Conservation (phyloP, 2,797 vertebrate species). For the Sebastes steindachneri region DNA sequence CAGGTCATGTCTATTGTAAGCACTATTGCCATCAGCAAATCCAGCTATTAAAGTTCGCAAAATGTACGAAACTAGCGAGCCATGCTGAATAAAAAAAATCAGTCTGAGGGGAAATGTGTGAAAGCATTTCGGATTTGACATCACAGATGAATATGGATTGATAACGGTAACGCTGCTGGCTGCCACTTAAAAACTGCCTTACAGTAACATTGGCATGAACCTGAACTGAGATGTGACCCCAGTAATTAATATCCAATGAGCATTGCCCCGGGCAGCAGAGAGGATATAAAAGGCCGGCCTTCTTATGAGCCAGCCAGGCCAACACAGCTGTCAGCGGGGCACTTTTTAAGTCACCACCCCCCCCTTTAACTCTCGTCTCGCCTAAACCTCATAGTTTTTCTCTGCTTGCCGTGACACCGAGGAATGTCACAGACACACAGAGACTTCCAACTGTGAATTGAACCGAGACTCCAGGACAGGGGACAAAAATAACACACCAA, state of each 20-base stretch:
- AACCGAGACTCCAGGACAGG: not conserved
- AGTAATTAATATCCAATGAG: not conserved
- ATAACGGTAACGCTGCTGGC: not conserved
- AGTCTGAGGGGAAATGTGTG: not conserved
- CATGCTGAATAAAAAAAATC: not conserved
- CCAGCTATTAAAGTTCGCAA: not conserved
- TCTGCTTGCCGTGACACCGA: not conserved
- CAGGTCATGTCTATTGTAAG: not conserved
- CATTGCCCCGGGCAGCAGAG: not conserved
- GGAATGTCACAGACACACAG: slow-evolving; percentile 18
- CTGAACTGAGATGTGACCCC: not conserved
- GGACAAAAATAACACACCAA: not conserved
- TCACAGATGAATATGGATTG: not conserved
- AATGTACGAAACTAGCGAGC: not conserved
- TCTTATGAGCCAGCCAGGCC: not conserved
- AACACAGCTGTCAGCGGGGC: slow-evolving; percentile 1
- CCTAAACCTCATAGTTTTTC: not conserved
- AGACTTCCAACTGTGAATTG: slow-evolving; percentile 11
- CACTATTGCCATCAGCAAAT: not conserved
- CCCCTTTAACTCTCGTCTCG: not conserved
- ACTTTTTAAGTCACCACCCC: slow-evolving; percentile 3
- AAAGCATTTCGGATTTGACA: not conserved
- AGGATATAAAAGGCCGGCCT: not conserved
- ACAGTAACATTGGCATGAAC: not conserved
- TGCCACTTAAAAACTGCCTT: not conserved